A percentile compares a stretch with the other conserved stretches of the same genome.
Conservation (phyloP, 2,888 invertebrate species). For the Notodonta ziczac region DNA sequence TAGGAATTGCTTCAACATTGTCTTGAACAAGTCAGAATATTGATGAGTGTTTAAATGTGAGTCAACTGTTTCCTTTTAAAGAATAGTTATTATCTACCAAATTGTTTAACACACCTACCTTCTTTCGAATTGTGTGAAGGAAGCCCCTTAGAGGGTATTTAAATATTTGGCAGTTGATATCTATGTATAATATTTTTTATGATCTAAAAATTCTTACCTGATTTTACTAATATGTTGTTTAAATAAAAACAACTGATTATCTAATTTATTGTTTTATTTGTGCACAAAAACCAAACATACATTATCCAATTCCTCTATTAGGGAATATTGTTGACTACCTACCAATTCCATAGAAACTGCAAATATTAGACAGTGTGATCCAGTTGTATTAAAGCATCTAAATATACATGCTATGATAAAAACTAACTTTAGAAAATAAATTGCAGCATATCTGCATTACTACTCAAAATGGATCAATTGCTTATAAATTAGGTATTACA, state of each 20-base stretch:
- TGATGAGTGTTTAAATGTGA: neutral
- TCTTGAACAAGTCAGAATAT: neutral
- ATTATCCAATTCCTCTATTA: conserved; percentile 46
- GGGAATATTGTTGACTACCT: conserved; percentile 33
- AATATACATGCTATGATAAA: neutral
- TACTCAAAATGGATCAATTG: neutral
- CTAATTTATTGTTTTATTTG: conserved; percentile 63
- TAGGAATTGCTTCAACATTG: conserved; percentile 9
- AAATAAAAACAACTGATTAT: conserved; percentile 36
- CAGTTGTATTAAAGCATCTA: conserved; percentile 1
- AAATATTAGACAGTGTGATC: neutral
- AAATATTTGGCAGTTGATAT: neutral
- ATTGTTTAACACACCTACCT: neutral
- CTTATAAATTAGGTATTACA: neutral
- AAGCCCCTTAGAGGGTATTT: too few relatives aligned
- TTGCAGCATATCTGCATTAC: neutral
- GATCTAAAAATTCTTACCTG: neutral
- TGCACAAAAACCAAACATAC: conserved; percentile 52
- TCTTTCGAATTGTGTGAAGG: neutral
- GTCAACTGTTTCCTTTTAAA: neutral
- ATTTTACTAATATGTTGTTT: neutral
- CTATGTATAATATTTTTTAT: neutral
- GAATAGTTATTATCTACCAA: neutral
- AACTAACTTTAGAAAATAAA: neutral
- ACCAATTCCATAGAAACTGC: conserved; percentile 65